These are phyloP conservation scores for Alces alces DNA, from an alignment of 2,113 vertebrate species.

Conservation along the genomic window DNA sequence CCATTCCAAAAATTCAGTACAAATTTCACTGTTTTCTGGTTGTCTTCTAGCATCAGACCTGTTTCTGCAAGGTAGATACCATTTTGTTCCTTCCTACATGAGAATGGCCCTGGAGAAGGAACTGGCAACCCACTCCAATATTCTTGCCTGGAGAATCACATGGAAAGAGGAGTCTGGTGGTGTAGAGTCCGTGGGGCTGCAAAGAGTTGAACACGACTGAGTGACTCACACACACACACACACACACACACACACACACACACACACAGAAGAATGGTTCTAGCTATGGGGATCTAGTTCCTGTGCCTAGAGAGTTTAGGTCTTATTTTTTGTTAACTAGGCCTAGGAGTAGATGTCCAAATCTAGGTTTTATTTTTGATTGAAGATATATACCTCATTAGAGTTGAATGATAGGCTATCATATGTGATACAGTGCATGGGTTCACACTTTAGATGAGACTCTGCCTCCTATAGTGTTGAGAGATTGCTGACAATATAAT, in stretches of 20 bases:
- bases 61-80: not conserved
- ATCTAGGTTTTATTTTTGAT: not conserved
- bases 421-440: not conserved
- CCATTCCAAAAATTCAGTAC: not conserved
- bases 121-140: not conserved
- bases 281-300: not conserved
- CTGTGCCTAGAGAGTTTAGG: not conserved
- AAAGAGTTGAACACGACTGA: not conserved
- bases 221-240: not conserved
- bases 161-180: not conserved
- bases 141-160: not conserved
- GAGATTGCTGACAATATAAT: not conserved
- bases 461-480: not conserved
- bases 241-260: not conserved
- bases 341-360: not conserved
- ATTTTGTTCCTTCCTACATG: not conserved
- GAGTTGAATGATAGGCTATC: not conserved
- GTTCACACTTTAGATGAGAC: not conserved
- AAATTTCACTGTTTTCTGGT: not conserved
- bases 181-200: not conserved
- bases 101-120: not conserved
- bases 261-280: not conserved
- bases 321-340: not conserved
- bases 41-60: not conserved
- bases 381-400: not conserved